Conservation (phyloP, 2,797 vertebrate genomes). For the Melopsittacus undulatus region DNA sequence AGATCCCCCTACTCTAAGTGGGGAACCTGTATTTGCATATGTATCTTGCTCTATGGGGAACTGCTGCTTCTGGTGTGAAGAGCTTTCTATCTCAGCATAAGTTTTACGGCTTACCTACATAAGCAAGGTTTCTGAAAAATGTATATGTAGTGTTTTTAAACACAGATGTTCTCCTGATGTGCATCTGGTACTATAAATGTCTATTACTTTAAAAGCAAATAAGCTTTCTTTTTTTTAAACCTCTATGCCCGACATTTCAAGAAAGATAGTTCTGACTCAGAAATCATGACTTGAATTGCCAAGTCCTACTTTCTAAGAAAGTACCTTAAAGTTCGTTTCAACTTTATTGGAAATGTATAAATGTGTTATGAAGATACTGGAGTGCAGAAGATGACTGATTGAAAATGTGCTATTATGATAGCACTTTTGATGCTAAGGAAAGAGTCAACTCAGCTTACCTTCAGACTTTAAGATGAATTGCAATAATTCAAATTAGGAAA, state of each 20-base stretch:
- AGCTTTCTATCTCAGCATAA: background rate
- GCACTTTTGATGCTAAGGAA: background rate
- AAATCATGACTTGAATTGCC: background rate
- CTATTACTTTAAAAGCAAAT: background rate
- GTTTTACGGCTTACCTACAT: background rate
- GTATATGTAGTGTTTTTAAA: background rate
- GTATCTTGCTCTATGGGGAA: background rate
- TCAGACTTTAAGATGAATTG: background rate
- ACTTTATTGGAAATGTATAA: background rate
- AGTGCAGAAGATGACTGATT: background rate
- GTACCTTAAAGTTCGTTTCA: background rate
- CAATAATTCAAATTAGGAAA: background rate
- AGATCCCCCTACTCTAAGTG: background rate
- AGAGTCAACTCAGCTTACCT: background rate
- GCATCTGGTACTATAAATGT: background rate
- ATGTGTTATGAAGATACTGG: background rate
- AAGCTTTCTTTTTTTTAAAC: background rate
- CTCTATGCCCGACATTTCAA: background rate
- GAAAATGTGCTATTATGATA: background rate
- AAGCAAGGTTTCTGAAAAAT: background rate
- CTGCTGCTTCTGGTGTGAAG: background rate
- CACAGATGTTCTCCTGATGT: background rate
- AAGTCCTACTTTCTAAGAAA: background rate
- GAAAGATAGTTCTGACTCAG: background rate
- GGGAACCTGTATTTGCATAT: background rate